These are phyloP conservation scores for Caenorhabditis angaria DNA, from an alignment of 2,888 invertebrate species.

Conservation along the genomic window DNA sequence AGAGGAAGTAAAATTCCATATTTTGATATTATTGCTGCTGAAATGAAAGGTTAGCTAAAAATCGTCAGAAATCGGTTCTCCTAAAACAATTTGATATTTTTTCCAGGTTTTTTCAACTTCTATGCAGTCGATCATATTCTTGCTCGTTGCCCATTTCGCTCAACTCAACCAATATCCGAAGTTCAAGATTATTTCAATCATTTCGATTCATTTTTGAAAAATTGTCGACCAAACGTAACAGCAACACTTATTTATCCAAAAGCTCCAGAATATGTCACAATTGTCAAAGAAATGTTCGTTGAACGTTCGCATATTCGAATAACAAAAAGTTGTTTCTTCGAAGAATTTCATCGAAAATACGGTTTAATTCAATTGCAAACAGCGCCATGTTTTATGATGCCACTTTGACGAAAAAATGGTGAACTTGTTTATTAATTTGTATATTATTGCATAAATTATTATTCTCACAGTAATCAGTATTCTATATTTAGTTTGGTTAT, in stretches of 20 bases:
- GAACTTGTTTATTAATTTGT: no score
- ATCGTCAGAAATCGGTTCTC: no score
- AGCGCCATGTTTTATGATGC: no score
- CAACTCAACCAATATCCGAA: neutral
- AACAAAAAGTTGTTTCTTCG: neutral
- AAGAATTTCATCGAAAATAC: neutral
- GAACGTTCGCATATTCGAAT: neutral
- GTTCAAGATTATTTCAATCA: neutral
- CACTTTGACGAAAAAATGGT: no score
- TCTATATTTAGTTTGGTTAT: slow-evolving; percentile 1
- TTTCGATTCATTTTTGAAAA: neutral
- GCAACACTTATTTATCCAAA: neutral
- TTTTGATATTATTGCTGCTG: neutral
- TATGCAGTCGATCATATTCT: neutral
- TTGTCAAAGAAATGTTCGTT: neutral
- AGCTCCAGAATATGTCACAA: neutral
- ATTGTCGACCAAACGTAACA: neutral
- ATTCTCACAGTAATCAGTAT: neutral
- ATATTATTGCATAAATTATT: neutral
- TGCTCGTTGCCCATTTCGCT: neutral
- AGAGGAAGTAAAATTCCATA: neutral
- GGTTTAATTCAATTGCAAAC: neutral
- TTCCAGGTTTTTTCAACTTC: neutral
- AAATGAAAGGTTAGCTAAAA: neutral
- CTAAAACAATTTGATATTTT: no score